Base-by-base conservation (phyloP, 2,113 vertebrate genomes). In the Leptodactylus fuscus region DNA sequence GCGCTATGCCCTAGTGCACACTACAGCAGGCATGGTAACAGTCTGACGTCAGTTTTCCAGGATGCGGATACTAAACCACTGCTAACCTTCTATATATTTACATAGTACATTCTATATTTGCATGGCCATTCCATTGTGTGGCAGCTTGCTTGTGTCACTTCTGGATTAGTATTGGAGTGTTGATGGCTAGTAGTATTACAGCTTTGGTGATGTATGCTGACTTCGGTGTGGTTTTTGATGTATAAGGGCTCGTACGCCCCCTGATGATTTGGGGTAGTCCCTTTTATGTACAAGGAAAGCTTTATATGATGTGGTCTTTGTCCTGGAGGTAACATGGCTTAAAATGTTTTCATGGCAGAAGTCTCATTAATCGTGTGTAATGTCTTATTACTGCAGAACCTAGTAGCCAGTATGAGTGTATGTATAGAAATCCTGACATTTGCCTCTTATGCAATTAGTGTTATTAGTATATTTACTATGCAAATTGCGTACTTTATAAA, bases 231-330 rank as follows among this genome's bases (percentile, higher is more conserved):
- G 62, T 67, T 6, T 3, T 16, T 2, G 32, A 67, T 32, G 62
- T 67, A 20, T 67, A 32, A 67, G 29, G 62, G 62, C 62, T 65
- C 62, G n/a, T n/a, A n/a, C n/a, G n/a, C n/a, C n/a, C n/a, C 53
- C 7, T 24, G 53, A 10, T 65, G 2, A 27, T 62, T 13, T 65
- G 5, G 27, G 4, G 24, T 62, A 9, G n/a, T 32, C 27, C 4
- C 11, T 10, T 27, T 27, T 60, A 60, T n/a, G 27, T 29, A 32
- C 10, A 15, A 32, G 24, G 13, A 65, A 27, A 29, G 3, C 11
- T 13, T 29, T 15, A 32, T 65, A 5, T 65, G 12, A 29, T 65
- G 27, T 13, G 5, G 4, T n/a, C 53, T 58, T 58, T 58, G 20
- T 53, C 20, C 16, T 4, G 20, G 51, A 53, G 51, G n/a, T 15